Evolutionary conservation across 2,113 vertebrate genomes (phyloP).

Genomic region (Oplegnathus fasciatus): DNA sequence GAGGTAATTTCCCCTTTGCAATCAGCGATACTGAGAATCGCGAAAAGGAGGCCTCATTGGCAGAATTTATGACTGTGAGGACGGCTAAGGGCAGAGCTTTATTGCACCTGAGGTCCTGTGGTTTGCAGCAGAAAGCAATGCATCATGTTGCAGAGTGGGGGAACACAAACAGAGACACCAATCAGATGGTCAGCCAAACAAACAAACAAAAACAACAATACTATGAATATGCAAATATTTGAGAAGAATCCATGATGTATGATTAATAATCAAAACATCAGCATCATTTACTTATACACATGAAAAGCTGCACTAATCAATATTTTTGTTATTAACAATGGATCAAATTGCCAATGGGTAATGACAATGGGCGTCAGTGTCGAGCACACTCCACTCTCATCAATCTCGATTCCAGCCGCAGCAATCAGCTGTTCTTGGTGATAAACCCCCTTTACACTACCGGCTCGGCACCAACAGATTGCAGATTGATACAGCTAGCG

Average conservation of each 20-base stretch:
- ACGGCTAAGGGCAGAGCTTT: conserved; percentile 6
- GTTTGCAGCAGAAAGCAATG: conserved; percentile 18
- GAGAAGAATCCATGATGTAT: not conserved
- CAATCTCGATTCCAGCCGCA: not conserved
- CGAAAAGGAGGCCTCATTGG: not conserved
- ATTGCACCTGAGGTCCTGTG: conserved; percentile 17
- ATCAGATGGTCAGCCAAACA: not conserved
- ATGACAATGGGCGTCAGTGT: not conserved
- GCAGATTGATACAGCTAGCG: not conserved
- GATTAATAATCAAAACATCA: not conserved
- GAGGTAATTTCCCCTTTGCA: not conserved
- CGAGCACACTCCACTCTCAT: not conserved
- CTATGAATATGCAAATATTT: not conserved
- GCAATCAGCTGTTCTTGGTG: not conserved
- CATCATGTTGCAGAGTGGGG: conserved; percentile 5
- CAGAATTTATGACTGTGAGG: conserved; percentile 4
- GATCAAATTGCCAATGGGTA: not conserved
- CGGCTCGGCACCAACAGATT: not conserved
- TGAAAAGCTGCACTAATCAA: not conserved
- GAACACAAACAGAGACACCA: conserved; percentile 1
- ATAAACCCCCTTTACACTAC: not conserved
- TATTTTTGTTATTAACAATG: not conserved
- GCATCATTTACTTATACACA: not conserved
- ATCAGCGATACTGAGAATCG: not conserved
- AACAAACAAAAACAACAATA: not conserved